A percentile compares a stretch with the other conserved stretches of the same genome.
phyloP scores from a whole-genome alignment of 2,797 vertebrate genomes.

The Lophius americanus region DNA sequence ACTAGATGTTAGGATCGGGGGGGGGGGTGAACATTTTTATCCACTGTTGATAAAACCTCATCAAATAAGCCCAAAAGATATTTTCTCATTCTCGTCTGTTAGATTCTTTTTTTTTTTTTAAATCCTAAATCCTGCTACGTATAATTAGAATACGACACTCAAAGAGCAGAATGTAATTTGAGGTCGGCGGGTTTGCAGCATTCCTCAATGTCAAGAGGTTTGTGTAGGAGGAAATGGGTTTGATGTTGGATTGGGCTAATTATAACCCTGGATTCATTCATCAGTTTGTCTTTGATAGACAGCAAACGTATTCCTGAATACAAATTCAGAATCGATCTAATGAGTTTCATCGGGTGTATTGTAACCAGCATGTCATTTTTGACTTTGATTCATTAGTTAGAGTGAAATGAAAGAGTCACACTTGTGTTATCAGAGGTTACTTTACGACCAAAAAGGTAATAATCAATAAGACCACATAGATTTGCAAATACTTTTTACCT shows the following conservation, averaged over 20 bases:
- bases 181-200: neutral
- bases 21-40: no score
- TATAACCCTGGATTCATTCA: conserved; percentile 6
- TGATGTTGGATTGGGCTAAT: conserved; percentile 14
- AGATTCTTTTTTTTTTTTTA: neutral
- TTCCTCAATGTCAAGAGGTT: neutral
- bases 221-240: neutral
- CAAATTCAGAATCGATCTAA: neutral
- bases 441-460: no score
- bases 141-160: neutral
- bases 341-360: neutral
- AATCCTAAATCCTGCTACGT: neutral
- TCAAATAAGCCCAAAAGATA: no score
- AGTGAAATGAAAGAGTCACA: neutral
- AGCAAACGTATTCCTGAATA: neutral
- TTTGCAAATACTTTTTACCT: no score
- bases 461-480: no score
- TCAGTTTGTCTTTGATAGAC: neutral
- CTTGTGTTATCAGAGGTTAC: neutral
- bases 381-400: neutral
- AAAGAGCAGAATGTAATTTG: neutral
- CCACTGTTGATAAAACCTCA: no score
- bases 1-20: no score
- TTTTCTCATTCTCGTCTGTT: no score
- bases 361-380: conserved; percentile 5